These are phyloP conservation scores for Alsophila aescularia DNA, from an alignment of 2,888 invertebrate genomes.

Conservation along the genomic window DNA sequence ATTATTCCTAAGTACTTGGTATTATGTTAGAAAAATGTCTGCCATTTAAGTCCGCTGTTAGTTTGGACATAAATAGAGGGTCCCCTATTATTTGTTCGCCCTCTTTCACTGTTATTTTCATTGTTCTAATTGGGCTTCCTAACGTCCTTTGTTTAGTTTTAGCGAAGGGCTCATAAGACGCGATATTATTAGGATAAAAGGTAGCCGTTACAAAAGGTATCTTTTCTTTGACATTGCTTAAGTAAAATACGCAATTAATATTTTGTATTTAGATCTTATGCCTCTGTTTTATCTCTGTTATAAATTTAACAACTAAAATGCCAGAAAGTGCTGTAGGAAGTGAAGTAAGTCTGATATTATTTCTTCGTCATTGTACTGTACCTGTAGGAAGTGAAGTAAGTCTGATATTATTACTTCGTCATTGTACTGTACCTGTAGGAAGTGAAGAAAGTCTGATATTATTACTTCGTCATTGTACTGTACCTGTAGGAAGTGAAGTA, in stretches of 20 bases:
- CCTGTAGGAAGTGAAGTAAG: too few relatives aligned
- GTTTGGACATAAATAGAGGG: conserved; percentile 56
- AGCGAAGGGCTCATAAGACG: conserved; percentile 23
- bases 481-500: too few relatives aligned
- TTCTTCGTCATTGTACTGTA: too few relatives aligned
- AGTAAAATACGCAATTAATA: background rate
- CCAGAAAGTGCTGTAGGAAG: too few relatives aligned
- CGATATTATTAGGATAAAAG: conserved; percentile 31
- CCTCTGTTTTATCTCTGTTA: background rate
- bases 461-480: too few relatives aligned
- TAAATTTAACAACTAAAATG: background rate
- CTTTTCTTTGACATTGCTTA: conserved; percentile 5
- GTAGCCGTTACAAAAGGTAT: background rate
- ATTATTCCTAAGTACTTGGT: conserved; percentile 68
- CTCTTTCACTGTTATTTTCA: conserved; percentile 42
- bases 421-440: too few relatives aligned
- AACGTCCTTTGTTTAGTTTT: conserved; percentile 39
- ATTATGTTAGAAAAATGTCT: conserved; percentile 67
- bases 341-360: too few relatives aligned
- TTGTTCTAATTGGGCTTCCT: conserved; percentile 40
- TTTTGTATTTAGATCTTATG: background rate
- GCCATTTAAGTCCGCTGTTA: conserved; percentile 61
- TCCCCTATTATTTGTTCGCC: conserved; percentile 39
- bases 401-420: too few relatives aligned
- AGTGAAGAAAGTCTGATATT: too few relatives aligned